phyloP scores from a whole-genome alignment of 2,797 vertebrate species.

The Otolemur crassicaudatus region DNA sequence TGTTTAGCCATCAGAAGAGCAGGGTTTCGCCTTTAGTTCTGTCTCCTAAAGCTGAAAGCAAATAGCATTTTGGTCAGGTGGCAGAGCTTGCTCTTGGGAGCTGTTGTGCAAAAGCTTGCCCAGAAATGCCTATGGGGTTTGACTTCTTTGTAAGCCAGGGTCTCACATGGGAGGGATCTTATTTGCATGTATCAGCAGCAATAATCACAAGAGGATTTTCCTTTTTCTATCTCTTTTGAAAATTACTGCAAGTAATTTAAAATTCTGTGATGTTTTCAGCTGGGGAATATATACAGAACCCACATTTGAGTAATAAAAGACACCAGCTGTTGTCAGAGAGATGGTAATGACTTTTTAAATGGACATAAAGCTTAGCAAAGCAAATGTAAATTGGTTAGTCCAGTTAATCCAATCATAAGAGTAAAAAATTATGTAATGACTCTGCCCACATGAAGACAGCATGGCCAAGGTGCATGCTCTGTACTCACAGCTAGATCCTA shows the following conservation, averaged over 20 bases:
- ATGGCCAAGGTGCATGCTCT: conserved; percentile 56
- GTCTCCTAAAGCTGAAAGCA: neutral
- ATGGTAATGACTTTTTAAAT: conserved; percentile 74
- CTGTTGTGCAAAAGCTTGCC: neutral
- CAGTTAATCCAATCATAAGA: neutral
- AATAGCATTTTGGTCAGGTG: neutral
- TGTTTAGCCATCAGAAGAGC: neutral
- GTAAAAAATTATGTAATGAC: neutral
- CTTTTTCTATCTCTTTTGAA: conserved; percentile 27
- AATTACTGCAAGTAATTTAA: conserved; percentile 38
- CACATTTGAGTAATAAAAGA: conserved; percentile 62
- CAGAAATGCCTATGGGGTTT: neutral
- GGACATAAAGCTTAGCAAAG: conserved; percentile 73
- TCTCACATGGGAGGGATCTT: neutral
- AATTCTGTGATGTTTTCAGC: conserved; percentile 66
- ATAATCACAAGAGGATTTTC: neutral
- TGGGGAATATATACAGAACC: neutral
- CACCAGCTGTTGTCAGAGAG: conserved; percentile 51
- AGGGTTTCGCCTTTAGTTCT: neutral
- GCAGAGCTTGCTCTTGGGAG: neutral
- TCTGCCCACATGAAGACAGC: conserved; percentile 44
- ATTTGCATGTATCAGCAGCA: neutral
- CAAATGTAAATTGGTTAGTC: conserved; percentile 77
- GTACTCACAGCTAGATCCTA: conserved; percentile 71
- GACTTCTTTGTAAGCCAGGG: neutral